Evolutionary conservation across 2,797 vertebrate genomes (phyloP).

Genomic region (Poliocrania exsul): DNA sequence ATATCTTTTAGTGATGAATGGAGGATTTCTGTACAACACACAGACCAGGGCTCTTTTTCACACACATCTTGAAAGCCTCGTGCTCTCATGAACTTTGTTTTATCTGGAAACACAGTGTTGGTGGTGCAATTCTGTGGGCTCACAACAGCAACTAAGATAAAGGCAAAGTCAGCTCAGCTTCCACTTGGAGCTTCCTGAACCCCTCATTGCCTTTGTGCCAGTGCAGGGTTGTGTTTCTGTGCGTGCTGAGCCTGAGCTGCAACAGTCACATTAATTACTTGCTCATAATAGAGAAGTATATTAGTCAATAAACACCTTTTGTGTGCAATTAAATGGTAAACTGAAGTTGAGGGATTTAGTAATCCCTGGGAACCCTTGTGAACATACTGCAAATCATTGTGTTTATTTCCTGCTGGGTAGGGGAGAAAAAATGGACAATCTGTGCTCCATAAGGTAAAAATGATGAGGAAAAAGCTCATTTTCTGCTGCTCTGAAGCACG

Average conservation of each 20-base stretch:
- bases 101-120: background rate
- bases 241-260: background rate
- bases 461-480: background rate
- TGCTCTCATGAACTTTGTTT: background rate
- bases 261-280: slow-evolving; percentile 11
- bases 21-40: background rate
- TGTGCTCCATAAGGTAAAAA: background rate
- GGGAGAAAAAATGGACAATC: background rate
- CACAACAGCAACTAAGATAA: background rate
- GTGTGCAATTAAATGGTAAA: slow-evolving; percentile 22
- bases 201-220: background rate
- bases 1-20: background rate
- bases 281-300: background rate
- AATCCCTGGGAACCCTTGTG: background rate
- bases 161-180: background rate
- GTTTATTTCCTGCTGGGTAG: background rate
- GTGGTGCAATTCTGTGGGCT: background rate
- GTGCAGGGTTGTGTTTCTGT: background rate
- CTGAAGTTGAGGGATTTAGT: background rate
- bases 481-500: background rate
- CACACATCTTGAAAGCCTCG: background rate
- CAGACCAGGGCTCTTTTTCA: background rate
- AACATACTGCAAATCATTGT: background rate
- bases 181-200: background rate
- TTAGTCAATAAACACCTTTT: slow-evolving; percentile 23